phyloP scores from a whole-genome alignment of 2,888 invertebrate species.

The Caenorhabditis sp. region DNA sequence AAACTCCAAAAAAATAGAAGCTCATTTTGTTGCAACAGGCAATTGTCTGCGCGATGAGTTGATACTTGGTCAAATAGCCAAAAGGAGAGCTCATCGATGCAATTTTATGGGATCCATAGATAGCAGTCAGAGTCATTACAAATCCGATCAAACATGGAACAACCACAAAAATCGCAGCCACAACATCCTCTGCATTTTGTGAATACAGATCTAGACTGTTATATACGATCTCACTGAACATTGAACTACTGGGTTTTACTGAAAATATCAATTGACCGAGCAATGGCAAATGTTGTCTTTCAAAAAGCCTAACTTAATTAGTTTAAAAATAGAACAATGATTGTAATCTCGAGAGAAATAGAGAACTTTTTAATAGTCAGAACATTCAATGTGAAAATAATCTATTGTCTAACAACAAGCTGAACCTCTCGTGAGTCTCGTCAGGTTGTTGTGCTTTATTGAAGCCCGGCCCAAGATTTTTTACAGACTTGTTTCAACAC shows the following conservation, averaged over 20 bases:
- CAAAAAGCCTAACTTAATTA: too few relatives aligned
- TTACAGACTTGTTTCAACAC: too few relatives aligned
- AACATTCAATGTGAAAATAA: too few relatives aligned
- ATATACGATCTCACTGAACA: not conserved
- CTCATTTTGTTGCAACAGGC: constrained; percentile 5
- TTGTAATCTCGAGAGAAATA: too few relatives aligned
- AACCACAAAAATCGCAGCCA: not conserved
- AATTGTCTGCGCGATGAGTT: not conserved
- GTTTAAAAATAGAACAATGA: too few relatives aligned
- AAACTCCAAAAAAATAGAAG: constrained; percentile 14
- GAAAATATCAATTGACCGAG: too few relatives aligned
- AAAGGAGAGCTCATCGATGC: not conserved
- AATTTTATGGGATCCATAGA: not conserved
- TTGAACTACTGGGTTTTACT: not conserved
- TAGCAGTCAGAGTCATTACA: not conserved
- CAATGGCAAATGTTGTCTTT: not conserved
- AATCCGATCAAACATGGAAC: not conserved
- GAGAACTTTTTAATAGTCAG: too few relatives aligned
- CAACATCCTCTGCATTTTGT: not conserved
- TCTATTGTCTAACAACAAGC: too few relatives aligned
- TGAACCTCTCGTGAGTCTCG: too few relatives aligned
- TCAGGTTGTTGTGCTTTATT: too few relatives aligned
- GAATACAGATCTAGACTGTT: not conserved
- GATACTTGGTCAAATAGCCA: not conserved
- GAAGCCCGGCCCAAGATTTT: too few relatives aligned